These are phyloP conservation scores for Odontomachus brunneus DNA, from an alignment of 1,140 invertebrate species.

Conservation along the genomic window DNA sequence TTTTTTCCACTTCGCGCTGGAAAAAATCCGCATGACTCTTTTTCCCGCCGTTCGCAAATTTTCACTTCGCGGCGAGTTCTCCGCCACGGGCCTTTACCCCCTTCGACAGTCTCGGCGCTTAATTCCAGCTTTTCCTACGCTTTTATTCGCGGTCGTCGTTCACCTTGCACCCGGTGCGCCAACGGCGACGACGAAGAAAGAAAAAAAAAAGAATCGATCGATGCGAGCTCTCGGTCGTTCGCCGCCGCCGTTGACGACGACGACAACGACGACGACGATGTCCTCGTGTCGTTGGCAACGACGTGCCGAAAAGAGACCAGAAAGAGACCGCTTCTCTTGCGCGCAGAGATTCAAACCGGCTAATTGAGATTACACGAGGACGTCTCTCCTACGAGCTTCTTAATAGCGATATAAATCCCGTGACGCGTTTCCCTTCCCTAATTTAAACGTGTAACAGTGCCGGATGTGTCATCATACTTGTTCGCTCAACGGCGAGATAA, in stretches of 20 bases:
- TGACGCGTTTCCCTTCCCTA: no score
- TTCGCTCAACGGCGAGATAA: no score
- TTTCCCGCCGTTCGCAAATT: slow-evolving; percentile 6
- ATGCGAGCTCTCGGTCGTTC: slow-evolving; percentile 28
- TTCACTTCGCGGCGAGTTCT: neutral
- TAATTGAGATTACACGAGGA: slow-evolving; percentile 40
- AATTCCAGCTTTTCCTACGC: neutral
- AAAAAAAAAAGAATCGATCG: neutral
- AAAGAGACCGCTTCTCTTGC: neutral
- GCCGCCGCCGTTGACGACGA: no score
- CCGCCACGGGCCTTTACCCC: neutral
- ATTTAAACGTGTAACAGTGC: no score
- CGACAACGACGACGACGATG: slow-evolving; percentile 16
- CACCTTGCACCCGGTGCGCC: slow-evolving; percentile 7
- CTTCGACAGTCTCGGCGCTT: neutral
- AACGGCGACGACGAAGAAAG: neutral
- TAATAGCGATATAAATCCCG: neutral
- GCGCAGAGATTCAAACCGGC: slow-evolving; percentile 1
- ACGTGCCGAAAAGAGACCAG: neutral
- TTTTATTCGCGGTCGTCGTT: slow-evolving; percentile 35
- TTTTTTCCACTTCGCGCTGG: neutral
- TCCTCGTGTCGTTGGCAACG: neutral
- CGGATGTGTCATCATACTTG: no score
- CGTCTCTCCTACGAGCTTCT: neutral
- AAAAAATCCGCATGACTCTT: neutral